Evolutionary conservation across 2,113 vertebrate genomes (phyloP).

Genomic region (Cygnus atratus): DNA sequence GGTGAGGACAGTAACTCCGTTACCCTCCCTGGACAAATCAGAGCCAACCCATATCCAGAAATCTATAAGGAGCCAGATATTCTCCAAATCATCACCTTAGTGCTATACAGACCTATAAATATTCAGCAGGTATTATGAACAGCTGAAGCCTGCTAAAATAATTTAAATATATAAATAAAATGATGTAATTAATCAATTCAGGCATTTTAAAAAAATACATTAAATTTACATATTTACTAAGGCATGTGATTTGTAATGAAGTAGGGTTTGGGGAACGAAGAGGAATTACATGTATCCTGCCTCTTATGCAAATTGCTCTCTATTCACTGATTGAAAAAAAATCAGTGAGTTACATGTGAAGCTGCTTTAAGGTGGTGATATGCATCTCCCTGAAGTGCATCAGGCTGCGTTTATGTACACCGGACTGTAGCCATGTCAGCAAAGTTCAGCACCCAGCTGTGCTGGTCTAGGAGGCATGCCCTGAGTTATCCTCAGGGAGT

Average conservation of each 20-base stretch:
- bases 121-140: neutral
- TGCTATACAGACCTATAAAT: neutral
- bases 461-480: neutral
- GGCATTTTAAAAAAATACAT: neutral
- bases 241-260: neutral
- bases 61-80: neutral
- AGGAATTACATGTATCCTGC: neutral
- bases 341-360: neutral
- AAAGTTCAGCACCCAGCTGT: neutral
- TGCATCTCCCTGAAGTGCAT: neutral
- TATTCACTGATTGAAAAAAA: neutral
- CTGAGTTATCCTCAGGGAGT: accelerated
- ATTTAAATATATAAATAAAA: neutral
- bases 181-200: neutral
- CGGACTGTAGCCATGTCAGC: neutral
- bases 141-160: neutral
- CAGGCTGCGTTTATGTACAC: neutral
- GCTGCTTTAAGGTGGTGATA: neutral
- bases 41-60: neutral
- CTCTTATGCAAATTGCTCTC: neutral
- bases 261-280: neutral
- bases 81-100: neutral
- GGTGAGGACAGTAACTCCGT: accelerated
- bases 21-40: neutral
- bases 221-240: neutral